Base-by-base conservation (phyloP, 2,888 invertebrate genomes). In the Ctena decussata region DNA sequence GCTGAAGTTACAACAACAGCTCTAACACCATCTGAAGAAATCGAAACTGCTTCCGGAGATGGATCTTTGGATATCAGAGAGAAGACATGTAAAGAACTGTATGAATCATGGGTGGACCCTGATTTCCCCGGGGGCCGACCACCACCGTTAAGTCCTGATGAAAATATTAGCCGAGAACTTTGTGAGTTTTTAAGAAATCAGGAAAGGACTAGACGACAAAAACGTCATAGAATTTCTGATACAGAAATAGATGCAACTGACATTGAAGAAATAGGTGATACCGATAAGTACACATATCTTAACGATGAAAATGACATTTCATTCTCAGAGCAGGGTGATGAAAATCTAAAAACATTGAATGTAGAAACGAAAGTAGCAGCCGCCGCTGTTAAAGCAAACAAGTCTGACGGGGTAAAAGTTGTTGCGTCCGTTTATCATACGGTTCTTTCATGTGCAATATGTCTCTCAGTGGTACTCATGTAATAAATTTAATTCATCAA, bases 41-140 rank as follows among this genome's bases (percentile, higher is more conserved):
- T 21, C n/a, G 39, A 44, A 18, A 21, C 46, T 5, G 37, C 11
- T 2, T 32, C 32, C 6, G 44, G 41, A 12, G 46, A 41, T 6
- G 72, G 8, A 8, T 44, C 72, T 3, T 15, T 2, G 1, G 71
- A 71, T 71, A 1, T 39, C 3, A 27, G 1, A 39, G 65, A 74
- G 32, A 74, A 71, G 18, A 78, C 78, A 0, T 87, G 87, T 44
- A 44, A 71, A 41, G 77, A 77, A 35, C 46, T 87, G 2, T 82
- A 87, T 32, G 71, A 70, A 21, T 73, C 44, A 46, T 85, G 82
- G 84, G 21, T 41, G 6, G 82, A 85, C 27, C 77, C 80, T 21
- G 46, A 32, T 3, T 87, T 85, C 65, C 82, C 87, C 12, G 87
- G 82, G 1, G 87, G 87, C 0, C n/a, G 6, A 11, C 87, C 87